Base-by-base conservation (phyloP, 2,888 invertebrate genomes). In the Sturmia bella region DNA sequence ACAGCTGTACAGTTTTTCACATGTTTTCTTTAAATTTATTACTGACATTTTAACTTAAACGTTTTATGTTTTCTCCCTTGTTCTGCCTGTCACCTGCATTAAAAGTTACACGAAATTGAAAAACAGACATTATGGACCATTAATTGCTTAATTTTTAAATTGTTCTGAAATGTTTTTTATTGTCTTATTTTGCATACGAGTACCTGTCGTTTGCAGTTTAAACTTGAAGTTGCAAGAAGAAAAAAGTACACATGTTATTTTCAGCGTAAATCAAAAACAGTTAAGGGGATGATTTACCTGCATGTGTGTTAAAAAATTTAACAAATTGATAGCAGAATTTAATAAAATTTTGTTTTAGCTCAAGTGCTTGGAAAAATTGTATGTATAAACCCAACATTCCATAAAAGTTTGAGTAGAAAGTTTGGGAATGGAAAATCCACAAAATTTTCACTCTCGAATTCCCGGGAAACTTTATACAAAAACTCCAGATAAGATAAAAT, bases 191-290 rank as follows among this genome's bases (percentile, higher is more conserved):
- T 50, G 50, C 72, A n/a, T n/a, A n/a, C n/a, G n/a, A n/a, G 63
- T 70, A 77, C 15, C 48, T 78, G 70, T 78, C 77, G 57, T 64
- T 57, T 50, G 13, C 63, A 77, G 43, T 77, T 70, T 59, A 59
- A 59, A 59, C 5, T 43, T 52, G 50, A 12, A 52, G 50, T 9
- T 48, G 41, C 11, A 45, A 48, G n/a, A 54, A 45, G 27, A 41
- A 27, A 39, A 37, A 32, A 50, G 15, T 1, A 57, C 12, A 27
- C 6, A 6, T 27, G n/a, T 27, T 27, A 6, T 27, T 27, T 15
- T 24, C 24, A 39, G 2, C 15, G 9, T 11, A 50, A 15, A 24
- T 21, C 64, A 59, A 64, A 21, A 74, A 39, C 48, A 52, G 68
- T 61, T 68, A 61, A 68, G 52, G 61, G 39, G 45, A 64, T 63